Evolutionary conservation across 2,888 invertebrate species (phyloP), one percentile per base, ranked within the genome.

Genomic region (Drosophila rellima): DNA sequence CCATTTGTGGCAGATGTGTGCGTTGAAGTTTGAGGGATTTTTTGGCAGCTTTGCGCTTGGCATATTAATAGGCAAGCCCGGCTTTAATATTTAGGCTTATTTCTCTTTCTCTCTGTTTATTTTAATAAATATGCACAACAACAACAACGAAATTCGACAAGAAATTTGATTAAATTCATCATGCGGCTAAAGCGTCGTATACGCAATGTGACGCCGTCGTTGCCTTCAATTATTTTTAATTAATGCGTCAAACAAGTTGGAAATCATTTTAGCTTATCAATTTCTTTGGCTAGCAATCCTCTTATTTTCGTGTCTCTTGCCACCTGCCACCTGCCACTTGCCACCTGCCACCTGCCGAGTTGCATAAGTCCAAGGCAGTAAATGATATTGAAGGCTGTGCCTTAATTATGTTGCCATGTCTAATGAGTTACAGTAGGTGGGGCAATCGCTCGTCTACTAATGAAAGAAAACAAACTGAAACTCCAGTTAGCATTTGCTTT

Each of bases 321-420:
- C 26, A 40, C 26, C 29, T 54, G 37, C 17, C 66, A 80, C 70
- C 69, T 74, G 74, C 13, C 5, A 23, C 35, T 40, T 51, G 73
- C 68, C 70, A 82, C 78, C 39, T 55, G 73, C 68, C 70, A 82
- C 78, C 81, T 76, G 78, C 65, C 69, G 71, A 45, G 78, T 45
- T 60, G 57, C 67, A 67, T 47, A 73, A 70, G 68, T 70, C 26
- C 57, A 29, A 13, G 13, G 47, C 17, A 70, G 70, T 74, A 71
- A 83, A 74, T 81, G 62, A 81, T 65, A 70, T 63, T 63, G 61
- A 56, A 55, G 44, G 60, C 48, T 51, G 20, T 60, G 67, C 54
- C 68, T 79, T 85, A 82, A 81, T 89, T 84, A 89, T 89, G 76
- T 72, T 65, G 59, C 69, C 23, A 44, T 50, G 62, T 70, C 85